Evolutionary conservation across 2,888 invertebrate genomes (phyloP), one percentile per base, ranked within the genome.

Genomic region (Allophyes oxyacanthae): DNA sequence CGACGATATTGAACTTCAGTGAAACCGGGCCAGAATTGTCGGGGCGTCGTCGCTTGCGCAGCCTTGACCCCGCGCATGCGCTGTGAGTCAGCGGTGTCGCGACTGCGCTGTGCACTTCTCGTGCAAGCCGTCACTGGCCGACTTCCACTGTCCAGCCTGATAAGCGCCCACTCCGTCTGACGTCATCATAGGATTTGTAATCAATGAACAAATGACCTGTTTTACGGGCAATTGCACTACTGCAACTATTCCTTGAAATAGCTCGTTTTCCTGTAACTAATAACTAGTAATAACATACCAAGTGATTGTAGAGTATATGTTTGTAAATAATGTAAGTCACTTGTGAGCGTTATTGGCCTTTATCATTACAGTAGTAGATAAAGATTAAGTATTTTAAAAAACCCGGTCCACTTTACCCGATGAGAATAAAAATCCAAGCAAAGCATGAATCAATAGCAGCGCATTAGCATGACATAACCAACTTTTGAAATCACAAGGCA

Each of bases 1-100:
- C 72, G 65, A 72, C 82, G 83, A 76, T 85, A 85, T 79, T 85
- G 84, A 86, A 86, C 86, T 83, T 83, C 77, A 44, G 63, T 81
- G 80, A 82, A 88, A 88, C 82, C 84, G 79, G 89, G 87, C 83
- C 87, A 88, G 79, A 72, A 79, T 76, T 79, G 76, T 60, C 70
- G 79, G 78, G 72, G 77, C 78, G 77, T 61, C 78, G 77, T 74
- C 79, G 79, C 77, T 72, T 70, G 79, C 80, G 77, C 84, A 91
- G 82, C 85, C 86, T 87, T 87, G 87, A 87, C 87, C 87, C 69
- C 86, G 81, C 61, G 78, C 60, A 71, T 72, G 78, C 70, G 78
- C 66, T 64, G 76, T 84, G 85, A 84, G 78, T 88, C 87, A 87
- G 77, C 67, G 60, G 72, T 75, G 74, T 69, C 78, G 80, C 79